Conservation (phyloP, 2,797 vertebrate genomes). For the Helostoma temminkii region DNA sequence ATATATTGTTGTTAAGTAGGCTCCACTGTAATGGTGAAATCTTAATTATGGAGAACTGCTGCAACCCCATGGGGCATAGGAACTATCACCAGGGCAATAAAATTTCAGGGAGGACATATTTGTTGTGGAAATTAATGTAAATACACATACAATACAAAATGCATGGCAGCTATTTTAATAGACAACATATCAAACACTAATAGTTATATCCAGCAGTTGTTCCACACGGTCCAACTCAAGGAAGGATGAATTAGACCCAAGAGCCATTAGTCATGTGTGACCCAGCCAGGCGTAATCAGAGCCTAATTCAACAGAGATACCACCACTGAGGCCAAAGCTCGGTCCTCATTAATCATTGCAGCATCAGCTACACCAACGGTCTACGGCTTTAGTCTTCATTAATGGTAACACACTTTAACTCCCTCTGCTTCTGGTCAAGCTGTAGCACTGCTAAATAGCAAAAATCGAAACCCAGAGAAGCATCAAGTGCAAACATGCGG, state of each 20-base stretch:
- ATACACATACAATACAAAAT: slow-evolving; percentile 21
- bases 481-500: slow-evolving; percentile 30
- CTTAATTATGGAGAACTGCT: slow-evolving; percentile 73
- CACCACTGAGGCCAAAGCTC: slow-evolving; percentile 65
- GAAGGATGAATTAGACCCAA: slow-evolving; percentile 66
- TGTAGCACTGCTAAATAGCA: slow-evolving; percentile 22
- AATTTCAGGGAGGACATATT: slow-evolving; percentile 42
- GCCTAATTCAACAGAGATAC: slow-evolving; percentile 78
- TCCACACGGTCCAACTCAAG: slow-evolving; percentile 45
- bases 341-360: slow-evolving; percentile 75
- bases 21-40: slow-evolving; percentile 55
- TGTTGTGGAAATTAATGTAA: slow-evolving; percentile 36
- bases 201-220: slow-evolving; percentile 25
- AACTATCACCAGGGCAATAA: slow-evolving; percentile 47
- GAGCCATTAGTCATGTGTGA: slow-evolving; percentile 75
- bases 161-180: slow-evolving; percentile 10
- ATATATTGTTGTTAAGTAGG: slow-evolving; percentile 62
- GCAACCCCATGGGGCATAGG: slow-evolving; percentile 39
- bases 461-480: slow-evolving; percentile 33
- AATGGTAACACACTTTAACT: slow-evolving; percentile 63
- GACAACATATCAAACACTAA: slow-evolving; percentile 31
- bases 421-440: slow-evolving; percentile 57
- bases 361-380: slow-evolving; percentile 56
- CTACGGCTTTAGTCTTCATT: slow-evolving; percentile 65
- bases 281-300: slow-evolving; percentile 75